Evolutionary conservation across 2,797 vertebrate genomes (phyloP), one percentile per base, ranked within the genome.

Genomic region (Sternarchorhynchus goeldii): DNA sequence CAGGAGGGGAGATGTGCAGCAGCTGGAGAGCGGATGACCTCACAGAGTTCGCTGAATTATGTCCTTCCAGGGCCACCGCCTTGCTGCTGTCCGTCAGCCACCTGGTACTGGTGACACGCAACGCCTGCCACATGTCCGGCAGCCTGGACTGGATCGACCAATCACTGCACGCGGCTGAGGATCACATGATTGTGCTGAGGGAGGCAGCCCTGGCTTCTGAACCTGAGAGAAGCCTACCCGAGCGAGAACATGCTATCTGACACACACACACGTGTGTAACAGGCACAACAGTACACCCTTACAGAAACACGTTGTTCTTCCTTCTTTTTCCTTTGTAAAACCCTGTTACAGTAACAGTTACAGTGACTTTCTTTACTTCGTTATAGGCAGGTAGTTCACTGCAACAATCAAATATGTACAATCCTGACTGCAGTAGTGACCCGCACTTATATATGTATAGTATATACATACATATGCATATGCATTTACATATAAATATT

Each of bases 101-200:
- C 84, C 90, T 98, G 87, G 97, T 98, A 76, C 91, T 99, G 92
- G 96, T 99, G 88, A 98, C 97, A 16, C 94, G 96, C 81, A 96
- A 96, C 8, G 96, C 96, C 82, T 98, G 96, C 84, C 96, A 96
- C 89, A 94, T 96, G 88, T 93, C 95, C 0, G 94, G 95, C 32
- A 94, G 94, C 41, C 90, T 96, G 87, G 96, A 96, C 89, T 98
- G 97, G 97, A 96, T 98, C 0, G 96, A 98, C 87, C 95, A 96
- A 84, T 98, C 97, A 0, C 92, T 98, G 74, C 94, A 95, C 0
- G 95, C 95, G 0, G 97, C 97, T 0, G 97, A 98, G 79, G 95
- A 95, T 87, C 97, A 99, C 91, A 93, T 98, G 95, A 92, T 94
- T 12, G 95, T 95, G 36, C 88, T 98, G 84, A 93, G 95, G 0